Evolutionary conservation across 1,140 invertebrate genomes (phyloP).

Genomic region (Macrobrachium nipponense): DNA sequence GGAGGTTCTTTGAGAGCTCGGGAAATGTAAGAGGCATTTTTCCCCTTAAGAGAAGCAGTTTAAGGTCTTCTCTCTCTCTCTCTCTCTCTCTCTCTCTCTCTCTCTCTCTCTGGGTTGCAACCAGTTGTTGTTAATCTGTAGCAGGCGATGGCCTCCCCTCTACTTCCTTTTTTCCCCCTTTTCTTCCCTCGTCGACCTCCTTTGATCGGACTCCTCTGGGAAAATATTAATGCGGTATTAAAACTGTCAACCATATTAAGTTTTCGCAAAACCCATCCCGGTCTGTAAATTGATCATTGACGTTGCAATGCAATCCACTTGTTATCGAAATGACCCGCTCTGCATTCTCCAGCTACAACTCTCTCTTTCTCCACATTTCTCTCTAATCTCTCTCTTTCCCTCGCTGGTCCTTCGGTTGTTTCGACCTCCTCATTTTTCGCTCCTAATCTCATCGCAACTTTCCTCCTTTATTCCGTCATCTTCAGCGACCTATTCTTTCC

Average conservation of each 20-base stretch:
- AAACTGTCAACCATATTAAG: no score
- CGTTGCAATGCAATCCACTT: no score
- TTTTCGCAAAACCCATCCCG: no score
- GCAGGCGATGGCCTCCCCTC: slow-evolving; percentile 7
- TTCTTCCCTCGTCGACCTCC: no score
- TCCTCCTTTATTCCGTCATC: background rate
- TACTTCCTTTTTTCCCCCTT: background rate
- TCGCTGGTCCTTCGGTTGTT: background rate
- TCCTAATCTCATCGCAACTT: background rate
- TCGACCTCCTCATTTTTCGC: background rate
- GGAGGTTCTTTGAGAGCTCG: background rate
- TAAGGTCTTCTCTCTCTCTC: no score
- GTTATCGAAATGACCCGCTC: no score
- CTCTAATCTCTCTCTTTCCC: background rate
- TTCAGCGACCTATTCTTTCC: background rate
- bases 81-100: slow-evolving; percentile 8
- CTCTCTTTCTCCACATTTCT: background rate
- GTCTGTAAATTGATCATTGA: no score
- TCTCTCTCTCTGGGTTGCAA: background rate
- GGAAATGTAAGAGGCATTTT: no score
- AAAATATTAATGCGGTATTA: no score
- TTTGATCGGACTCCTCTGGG: no score
- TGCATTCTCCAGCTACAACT: background rate
- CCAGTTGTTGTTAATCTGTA: slow-evolving; percentile 16
- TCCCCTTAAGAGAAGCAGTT: no score